Evolutionary conservation across 2,113 vertebrate species (phyloP).

Genomic region (Leptocoma aspasia): DNA sequence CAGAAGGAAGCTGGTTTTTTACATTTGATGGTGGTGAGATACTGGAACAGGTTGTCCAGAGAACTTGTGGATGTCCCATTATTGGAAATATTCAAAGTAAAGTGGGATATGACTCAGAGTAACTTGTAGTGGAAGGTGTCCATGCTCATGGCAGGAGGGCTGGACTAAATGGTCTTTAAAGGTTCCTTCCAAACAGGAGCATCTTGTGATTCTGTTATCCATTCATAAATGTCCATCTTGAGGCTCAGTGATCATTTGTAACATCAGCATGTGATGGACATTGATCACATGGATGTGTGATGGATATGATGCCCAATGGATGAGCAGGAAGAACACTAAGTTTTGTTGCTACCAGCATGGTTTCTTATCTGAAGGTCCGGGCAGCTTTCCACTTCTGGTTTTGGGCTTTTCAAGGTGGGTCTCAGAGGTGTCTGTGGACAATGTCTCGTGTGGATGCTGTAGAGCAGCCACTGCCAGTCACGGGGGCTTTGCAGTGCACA

Average conservation of each 20-base stretch:
- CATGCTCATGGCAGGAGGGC: not conserved
- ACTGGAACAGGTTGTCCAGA: not conserved
- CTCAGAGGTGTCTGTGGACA: not conserved
- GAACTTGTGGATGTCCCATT: not conserved
- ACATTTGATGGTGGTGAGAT: not conserved
- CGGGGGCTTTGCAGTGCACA: fast-evolving
- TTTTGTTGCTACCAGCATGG: not conserved
- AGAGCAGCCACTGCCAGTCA: not conserved
- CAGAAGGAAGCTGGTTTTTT: not conserved
- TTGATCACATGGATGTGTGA: not conserved
- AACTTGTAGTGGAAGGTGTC: not conserved
- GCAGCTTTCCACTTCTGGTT: not conserved
- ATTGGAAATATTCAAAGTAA: not conserved
- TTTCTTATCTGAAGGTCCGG: not conserved
- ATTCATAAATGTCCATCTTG: not conserved
- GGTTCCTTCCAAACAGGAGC: not conserved
- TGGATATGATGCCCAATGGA: too few relatives aligned
- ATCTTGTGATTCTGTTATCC: not conserved
- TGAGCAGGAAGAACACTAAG: not conserved
- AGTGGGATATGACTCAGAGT: not conserved
- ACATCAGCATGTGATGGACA: not conserved
- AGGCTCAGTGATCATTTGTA: not conserved
- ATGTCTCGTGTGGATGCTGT: not conserved
- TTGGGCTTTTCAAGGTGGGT: not conserved
- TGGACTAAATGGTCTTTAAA: not conserved